Conservation (phyloP, 35 echinoderm and acorn worm species). For the Chiridota heheva region DNA sequence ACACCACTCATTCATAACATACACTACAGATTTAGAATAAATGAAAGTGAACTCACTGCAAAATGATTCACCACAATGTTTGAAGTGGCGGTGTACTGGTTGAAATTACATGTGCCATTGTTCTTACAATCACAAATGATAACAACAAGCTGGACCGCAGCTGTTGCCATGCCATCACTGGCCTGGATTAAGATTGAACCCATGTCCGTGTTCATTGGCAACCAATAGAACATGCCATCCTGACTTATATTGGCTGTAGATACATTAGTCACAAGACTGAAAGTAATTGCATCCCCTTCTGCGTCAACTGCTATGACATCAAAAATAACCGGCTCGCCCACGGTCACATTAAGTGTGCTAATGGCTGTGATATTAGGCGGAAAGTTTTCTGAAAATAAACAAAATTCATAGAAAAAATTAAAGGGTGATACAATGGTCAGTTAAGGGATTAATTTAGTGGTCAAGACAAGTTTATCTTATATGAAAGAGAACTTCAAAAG, state of each 20-base stretch:
- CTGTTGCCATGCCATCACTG: conserved; percentile 43
- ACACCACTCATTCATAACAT: background rate
- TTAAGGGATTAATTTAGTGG: background rate
- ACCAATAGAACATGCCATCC: conserved; percentile 81
- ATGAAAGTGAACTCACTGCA: conserved; percentile 29
- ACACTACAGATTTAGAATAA: background rate
- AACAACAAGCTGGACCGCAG: conserved; percentile 26
- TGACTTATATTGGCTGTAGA: conserved; percentile 17
- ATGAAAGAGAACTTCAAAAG: no score
- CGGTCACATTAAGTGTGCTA: conserved; percentile 5
- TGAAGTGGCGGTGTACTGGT: conserved; percentile 5
- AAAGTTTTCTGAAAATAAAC: conserved; percentile 44
- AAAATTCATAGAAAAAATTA: background rate
- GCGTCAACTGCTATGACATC: conserved; percentile 21
- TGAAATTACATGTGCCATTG: conserved; percentile 24
- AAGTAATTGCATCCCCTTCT: conserved; percentile 12
- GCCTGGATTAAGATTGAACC: conserved; percentile 58
- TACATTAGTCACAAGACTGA: conserved; percentile 9
- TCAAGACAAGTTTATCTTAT: no score
- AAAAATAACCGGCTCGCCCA: conserved; percentile 6
- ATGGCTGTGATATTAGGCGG: conserved; percentile 36
- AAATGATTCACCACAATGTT: conserved; percentile 32
- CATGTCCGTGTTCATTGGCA: conserved; percentile 34
- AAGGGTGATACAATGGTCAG: background rate
- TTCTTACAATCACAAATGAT: conserved; percentile 48